Percentiles rank a stretch among this genome's conserved stretches.
Conservation (phyloP, 1,140 invertebrate genomes). For the Eupeodes corollae region DNA sequence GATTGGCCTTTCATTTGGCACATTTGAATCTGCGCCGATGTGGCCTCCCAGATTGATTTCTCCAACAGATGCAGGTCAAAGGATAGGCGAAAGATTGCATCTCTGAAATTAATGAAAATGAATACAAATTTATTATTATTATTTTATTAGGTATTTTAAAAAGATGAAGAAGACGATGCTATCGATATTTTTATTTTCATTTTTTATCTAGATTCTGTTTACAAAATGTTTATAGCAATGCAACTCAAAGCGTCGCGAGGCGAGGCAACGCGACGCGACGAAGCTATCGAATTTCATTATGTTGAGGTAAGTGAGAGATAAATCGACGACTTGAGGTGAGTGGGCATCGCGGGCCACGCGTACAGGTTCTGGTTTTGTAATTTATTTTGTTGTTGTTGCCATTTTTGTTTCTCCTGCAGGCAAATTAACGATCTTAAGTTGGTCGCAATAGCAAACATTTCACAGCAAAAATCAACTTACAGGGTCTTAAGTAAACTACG, state of each 20-base stretch:
- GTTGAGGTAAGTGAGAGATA: not conserved
- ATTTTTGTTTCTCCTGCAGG: not conserved
- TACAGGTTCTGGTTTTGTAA: not conserved
- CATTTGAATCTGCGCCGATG: slow-evolving; percentile 49
- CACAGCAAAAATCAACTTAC: too few species aligned
- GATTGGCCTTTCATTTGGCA: slow-evolving; percentile 80
- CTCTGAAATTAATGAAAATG: slow-evolving; percentile 45
- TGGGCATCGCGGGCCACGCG: not conserved
- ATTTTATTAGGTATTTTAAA: not conserved
- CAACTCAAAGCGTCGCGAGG: not conserved
- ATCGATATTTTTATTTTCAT: too few species aligned
- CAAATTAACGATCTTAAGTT: too few species aligned
- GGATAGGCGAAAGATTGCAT: slow-evolving; percentile 69
- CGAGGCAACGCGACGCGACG: not conserved
- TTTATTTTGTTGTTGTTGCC: not conserved
- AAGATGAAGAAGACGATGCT: not conserved
- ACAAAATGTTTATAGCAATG: not conserved
- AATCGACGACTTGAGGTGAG: too few species aligned
- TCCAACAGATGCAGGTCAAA: slow-evolving; percentile 59
- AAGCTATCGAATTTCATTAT: not conserved
- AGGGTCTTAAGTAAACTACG: too few species aligned
- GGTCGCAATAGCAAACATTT: too few species aligned
- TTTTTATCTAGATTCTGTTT: too few species aligned
- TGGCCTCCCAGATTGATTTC: slow-evolving; percentile 61
- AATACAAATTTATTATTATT: not conserved